Evolutionary conservation across 1,140 invertebrate species (phyloP).

Genomic region (Monochamus saltuarius): DNA sequence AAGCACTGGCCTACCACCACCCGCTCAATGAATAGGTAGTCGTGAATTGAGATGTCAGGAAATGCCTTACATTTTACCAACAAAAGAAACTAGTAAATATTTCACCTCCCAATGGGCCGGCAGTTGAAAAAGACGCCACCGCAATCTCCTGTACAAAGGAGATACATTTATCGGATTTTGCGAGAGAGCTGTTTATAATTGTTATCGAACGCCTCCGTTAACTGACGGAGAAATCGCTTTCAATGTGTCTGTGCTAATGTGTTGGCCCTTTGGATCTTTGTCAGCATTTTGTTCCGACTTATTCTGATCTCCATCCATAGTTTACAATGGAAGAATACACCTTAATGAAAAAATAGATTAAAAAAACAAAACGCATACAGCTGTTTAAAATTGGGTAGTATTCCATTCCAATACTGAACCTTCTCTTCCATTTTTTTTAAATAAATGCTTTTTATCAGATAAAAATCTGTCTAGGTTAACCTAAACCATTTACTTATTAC

Average conservation of each 20-base stretch:
- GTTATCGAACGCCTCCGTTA: neutral
- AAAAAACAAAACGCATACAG: too few relatives aligned
- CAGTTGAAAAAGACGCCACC: conserved; percentile 18
- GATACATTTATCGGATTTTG: neutral
- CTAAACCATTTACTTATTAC: too few relatives aligned
- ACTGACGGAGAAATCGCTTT: neutral
- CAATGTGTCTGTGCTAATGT: neutral
- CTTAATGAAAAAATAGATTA: too few relatives aligned
- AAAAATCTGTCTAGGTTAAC: too few relatives aligned
- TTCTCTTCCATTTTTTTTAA: too few relatives aligned
- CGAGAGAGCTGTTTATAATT: conserved; percentile 3
- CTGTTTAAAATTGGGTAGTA: too few relatives aligned
- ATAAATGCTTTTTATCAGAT: too few relatives aligned
- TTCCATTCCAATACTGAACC: too few relatives aligned
- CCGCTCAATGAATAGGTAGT: conserved; percentile 13
- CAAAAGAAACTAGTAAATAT: conserved; percentile 32
- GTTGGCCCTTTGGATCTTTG: neutral
- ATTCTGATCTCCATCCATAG: too few relatives aligned
- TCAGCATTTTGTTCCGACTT: conserved; percentile 2
- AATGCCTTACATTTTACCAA: conserved; percentile 26
- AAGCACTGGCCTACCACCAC: conserved; percentile 13
- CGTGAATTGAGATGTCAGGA: conserved; percentile 35
- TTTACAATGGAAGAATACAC: too few relatives aligned
- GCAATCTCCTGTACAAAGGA: neutral
- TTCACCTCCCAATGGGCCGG: conserved; percentile 19